Conservation (phyloP, 2,888 invertebrate genomes). For the Trissolcus brochymenae region DNA sequence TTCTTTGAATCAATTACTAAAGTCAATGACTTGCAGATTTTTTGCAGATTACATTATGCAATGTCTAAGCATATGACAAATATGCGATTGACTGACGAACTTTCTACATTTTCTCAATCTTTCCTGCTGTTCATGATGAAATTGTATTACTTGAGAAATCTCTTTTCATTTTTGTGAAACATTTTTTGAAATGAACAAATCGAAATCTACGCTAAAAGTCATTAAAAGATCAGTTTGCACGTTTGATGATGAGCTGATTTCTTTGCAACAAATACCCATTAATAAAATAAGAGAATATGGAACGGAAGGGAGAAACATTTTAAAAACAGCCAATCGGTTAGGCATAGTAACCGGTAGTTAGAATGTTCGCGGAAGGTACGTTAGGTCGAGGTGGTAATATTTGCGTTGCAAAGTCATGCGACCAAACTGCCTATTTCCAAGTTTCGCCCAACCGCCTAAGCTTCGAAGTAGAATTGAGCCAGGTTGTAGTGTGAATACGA, state of each 20-base stretch:
- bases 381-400: constrained; percentile 53
- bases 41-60: constrained; percentile 3
- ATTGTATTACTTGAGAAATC: neutral
- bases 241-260: constrained; percentile 6
- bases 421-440: constrained; percentile 68
- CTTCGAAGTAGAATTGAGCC: constrained; percentile 38
- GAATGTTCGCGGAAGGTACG: constrained; percentile 51
- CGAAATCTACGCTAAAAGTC: no score
- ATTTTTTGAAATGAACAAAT: neutral
- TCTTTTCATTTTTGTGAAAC: neutral
- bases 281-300: constrained; percentile 28
- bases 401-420: constrained; percentile 60
- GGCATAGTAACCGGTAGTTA: constrained; percentile 58
- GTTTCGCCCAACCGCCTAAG: constrained; percentile 66
- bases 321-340: constrained; percentile 35
- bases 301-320: constrained; percentile 43
- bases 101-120: constrained; percentile 1
- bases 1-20: constrained; percentile 7
- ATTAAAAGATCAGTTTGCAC: neutral
- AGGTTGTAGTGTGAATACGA: constrained; percentile 54
- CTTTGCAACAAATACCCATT: constrained; percentile 25
- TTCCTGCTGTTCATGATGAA: no score
- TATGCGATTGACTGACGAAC: constrained; percentile 4
- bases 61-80: constrained; percentile 7
- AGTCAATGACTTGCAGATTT: constrained; percentile 10